Percentiles rank a stretch among this genome's conserved stretches.
Conservation (phyloP, 2,888 invertebrate genomes). For the Tricholauxania praeusta region DNA sequence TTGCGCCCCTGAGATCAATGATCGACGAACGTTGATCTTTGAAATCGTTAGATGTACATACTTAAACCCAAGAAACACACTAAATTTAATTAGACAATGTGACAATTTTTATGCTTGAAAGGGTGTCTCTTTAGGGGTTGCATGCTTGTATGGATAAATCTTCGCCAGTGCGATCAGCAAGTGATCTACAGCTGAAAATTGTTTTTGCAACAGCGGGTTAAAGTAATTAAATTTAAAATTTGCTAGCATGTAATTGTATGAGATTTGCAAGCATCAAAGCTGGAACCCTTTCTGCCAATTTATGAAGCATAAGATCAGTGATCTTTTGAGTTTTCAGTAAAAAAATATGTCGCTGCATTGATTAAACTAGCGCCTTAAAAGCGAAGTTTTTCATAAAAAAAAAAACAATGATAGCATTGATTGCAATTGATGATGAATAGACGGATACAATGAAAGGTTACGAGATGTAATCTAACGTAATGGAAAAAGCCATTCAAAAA, state of each 20-base stretch:
- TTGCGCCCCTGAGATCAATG: constrained; percentile 11
- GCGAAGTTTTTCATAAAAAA: not conserved
- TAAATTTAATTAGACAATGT: constrained; percentile 54
- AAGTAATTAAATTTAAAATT: constrained; percentile 50
- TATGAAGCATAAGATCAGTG: not conserved
- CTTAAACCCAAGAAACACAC: constrained; percentile 35
- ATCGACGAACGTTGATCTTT: constrained; percentile 44
- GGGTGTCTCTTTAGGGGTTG: constrained; percentile 31
- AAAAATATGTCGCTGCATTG: not conserved
- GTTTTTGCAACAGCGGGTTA: not conserved
- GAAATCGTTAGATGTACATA: constrained; percentile 37
- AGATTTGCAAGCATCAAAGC: not conserved
- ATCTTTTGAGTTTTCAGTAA: not conserved
- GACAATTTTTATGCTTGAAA: constrained; percentile 46
- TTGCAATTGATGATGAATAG: constrained; percentile 43
- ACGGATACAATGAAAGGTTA: not conserved
- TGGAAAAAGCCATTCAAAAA: no score
- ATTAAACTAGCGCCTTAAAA: not conserved
- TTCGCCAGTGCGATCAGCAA: constrained; percentile 11
- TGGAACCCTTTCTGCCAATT: not conserved
- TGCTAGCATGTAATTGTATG: constrained; percentile 65
- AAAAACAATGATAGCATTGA: constrained; percentile 40
- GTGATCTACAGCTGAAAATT: constrained; percentile 21
- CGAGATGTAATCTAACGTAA: no score
- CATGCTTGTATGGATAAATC: constrained; percentile 27